A percentile compares a stretch with the other conserved stretches of the same genome.
Evolutionary conservation across 1,140 invertebrate genomes (phyloP).

Genomic region (Saccostrea cuccullata): DNA sequence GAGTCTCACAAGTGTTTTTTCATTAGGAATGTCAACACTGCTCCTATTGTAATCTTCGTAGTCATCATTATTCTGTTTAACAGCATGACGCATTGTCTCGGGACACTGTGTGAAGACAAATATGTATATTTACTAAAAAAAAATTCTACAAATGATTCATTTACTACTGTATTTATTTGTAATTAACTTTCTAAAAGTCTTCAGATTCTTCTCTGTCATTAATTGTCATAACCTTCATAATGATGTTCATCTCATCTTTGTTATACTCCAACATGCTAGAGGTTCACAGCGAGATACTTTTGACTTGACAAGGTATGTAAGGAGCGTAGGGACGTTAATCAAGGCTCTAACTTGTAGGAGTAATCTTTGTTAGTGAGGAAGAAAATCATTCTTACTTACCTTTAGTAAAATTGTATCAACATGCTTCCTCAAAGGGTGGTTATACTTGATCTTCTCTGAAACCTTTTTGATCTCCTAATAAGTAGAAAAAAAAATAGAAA

Average conservation of each 20-base stretch:
- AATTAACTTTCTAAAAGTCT: too few species aligned
- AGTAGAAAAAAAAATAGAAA: not conserved
- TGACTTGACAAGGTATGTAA: too few species aligned
- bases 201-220: too few species aligned
- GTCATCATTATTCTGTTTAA: constrained; percentile 72
- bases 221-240: too few species aligned
- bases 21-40: constrained; percentile 84
- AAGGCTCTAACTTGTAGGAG: too few species aligned
- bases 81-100: constrained; percentile 70
- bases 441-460: constrained; percentile 37
- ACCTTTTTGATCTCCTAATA: constrained; percentile 37
- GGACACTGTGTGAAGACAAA: constrained; percentile 76
- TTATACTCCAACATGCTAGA: too few species aligned
- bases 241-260: too few species aligned
- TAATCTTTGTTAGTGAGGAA: too few species aligned
- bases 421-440: constrained; percentile 74
- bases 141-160: too few species aligned
- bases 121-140: not conserved
- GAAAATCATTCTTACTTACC: constrained; percentile 81
- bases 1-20: constrained; percentile 81
- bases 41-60: constrained; percentile 80
- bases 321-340: too few species aligned
- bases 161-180: too few species aligned
- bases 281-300: too few species aligned
- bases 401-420: constrained; percentile 93